Conservation (phyloP, 2,113 vertebrate species). For the Hippoglossus stenolepis region DNA sequence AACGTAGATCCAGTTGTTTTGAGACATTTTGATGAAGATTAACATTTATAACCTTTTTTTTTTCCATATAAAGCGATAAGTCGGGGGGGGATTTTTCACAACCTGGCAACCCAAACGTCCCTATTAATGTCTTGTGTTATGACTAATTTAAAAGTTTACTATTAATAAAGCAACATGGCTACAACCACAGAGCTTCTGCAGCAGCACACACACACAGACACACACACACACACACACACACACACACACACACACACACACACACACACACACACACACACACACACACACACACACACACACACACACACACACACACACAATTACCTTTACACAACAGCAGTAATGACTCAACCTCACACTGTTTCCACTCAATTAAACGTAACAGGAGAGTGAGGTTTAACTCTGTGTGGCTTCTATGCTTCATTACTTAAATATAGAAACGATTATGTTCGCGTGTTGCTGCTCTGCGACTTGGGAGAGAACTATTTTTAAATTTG, state of each 20-base stretch:
- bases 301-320: not conserved
- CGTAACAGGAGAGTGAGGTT: constrained; percentile 18
- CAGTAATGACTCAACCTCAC: constrained; percentile 21
- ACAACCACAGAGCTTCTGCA: not conserved
- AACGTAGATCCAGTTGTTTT: too few relatives aligned
- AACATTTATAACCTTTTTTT: too few relatives aligned
- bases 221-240: constrained; percentile 2
- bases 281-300: not conserved
- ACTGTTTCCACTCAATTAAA: constrained; percentile 46
- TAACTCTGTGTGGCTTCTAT: constrained; percentile 20
- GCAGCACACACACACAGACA: not conserved
- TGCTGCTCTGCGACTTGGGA: too few relatives aligned
- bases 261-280: constrained; percentile 7
- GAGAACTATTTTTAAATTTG: too few relatives aligned
- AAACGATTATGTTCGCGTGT: not conserved
- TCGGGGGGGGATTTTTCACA: not conserved
- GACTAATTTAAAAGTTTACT: not conserved
- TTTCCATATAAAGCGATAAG: not conserved
- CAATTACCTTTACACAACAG: constrained; percentile 31
- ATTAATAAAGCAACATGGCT: not conserved
- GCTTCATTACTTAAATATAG: not conserved
- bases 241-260: constrained; percentile 4
- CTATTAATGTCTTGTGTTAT: not conserved
- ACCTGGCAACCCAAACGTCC: not conserved
- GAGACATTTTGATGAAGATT: too few relatives aligned